Conservation (phyloP, 2,888 invertebrate species). For the Crematogaster levior region DNA sequence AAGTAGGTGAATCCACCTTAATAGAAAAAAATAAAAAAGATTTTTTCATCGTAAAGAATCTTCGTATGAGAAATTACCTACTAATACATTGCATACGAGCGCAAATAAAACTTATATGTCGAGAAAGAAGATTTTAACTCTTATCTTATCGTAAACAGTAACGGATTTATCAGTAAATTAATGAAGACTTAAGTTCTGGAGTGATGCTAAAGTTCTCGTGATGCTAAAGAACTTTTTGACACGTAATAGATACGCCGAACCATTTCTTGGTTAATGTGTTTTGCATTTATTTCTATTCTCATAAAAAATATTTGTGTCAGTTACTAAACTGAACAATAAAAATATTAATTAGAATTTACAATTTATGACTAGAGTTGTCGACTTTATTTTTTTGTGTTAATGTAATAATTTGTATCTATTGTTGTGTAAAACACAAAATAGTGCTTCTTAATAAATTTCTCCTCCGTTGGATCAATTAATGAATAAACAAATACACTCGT, state of each 20-base stretch:
- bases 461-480: neutral
- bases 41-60: neutral
- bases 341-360: too few relatives aligned
- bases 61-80: neutral
- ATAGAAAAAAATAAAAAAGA: neutral
- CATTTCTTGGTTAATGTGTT: neutral
- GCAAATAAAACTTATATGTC: neutral
- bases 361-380: neutral
- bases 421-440: neutral
- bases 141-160: conserved; percentile 26
- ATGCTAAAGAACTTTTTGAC: neutral
- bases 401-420: neutral
- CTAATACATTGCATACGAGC: neutral
- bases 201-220: too few relatives aligned
- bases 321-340: neutral
- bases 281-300: neutral
- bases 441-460: neutral
- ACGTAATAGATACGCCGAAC: neutral
- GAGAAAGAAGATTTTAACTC: neutral
- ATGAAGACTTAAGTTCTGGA: neutral
- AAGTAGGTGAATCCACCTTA: too few relatives aligned
- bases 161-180: neutral
- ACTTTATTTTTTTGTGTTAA: too few relatives aligned
- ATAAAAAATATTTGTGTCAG: neutral
- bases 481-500: neutral